Conservation (phyloP, 2,113 vertebrate genomes). For the Neodontobutis hainanensis region DNA sequence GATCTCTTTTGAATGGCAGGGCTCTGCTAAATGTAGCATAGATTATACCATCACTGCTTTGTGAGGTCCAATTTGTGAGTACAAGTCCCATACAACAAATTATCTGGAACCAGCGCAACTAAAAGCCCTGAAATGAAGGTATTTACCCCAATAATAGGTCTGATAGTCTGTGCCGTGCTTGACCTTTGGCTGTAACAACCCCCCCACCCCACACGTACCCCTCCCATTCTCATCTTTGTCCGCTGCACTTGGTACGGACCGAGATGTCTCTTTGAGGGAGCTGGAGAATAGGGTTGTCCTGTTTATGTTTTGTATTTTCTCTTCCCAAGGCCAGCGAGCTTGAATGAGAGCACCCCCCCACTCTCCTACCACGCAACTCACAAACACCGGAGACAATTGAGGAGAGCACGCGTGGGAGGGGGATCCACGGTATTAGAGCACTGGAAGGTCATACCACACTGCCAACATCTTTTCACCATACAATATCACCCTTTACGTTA, state of each 20-base stretch:
- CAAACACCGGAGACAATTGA: slow-evolving; percentile 61
- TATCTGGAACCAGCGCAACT: slow-evolving; percentile 57
- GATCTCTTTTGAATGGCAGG: slow-evolving; percentile 72
- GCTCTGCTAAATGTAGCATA: slow-evolving; percentile 60
- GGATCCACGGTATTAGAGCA: slow-evolving; percentile 42
- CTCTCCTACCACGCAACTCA: slow-evolving; percentile 33
- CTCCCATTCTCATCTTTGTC: slow-evolving; percentile 34
- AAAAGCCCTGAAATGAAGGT: slow-evolving; percentile 71
- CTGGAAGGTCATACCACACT: slow-evolving; percentile 62
- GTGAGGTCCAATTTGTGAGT: slow-evolving; percentile 51
- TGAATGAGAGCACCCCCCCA: slow-evolving; percentile 43
- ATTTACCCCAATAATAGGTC: slow-evolving; percentile 70
- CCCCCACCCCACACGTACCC: slow-evolving; percentile 22
- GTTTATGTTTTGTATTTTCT: slow-evolving; percentile 43
- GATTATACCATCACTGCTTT: slow-evolving; percentile 47
- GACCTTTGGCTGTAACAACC: slow-evolving; percentile 70
- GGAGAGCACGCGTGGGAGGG: slow-evolving; percentile 50
- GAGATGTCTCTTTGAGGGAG: slow-evolving; percentile 52
- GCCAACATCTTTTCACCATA: slow-evolving; percentile 58
- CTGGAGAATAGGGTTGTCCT: slow-evolving; percentile 53
- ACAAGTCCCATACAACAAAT: slow-evolving; percentile 60
- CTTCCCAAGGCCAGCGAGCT: slow-evolving; percentile 52
- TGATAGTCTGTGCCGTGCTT: slow-evolving; percentile 75
- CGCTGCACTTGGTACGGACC: slow-evolving; percentile 44
- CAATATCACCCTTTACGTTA: slow-evolving; percentile 31